phyloP scores from a whole-genome alignment of 2,113 vertebrate species.

The Triplophysa dalaica region DNA sequence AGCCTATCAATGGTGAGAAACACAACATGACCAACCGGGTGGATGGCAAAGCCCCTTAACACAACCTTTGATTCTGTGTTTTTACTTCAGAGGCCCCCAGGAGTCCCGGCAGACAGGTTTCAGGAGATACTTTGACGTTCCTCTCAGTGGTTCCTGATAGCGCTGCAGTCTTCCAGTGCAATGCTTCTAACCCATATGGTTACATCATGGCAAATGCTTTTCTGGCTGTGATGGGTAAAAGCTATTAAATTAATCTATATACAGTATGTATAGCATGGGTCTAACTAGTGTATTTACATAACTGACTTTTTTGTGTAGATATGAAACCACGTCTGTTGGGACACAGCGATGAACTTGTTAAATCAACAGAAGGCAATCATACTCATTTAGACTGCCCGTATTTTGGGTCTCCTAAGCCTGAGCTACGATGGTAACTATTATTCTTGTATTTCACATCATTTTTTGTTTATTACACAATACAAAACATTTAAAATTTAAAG shows the following conservation, averaged over 20 bases:
- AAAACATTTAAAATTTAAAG: no score
- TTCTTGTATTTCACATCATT: background rate
- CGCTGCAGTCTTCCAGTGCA: conserved; percentile 95
- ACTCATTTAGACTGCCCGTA: conserved; percentile 86
- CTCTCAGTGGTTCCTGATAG: conserved; percentile 83
- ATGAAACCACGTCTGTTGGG: conserved; percentile 83
- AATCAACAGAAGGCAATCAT: conserved; percentile 83
- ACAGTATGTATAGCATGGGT: background rate
- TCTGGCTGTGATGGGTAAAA: conserved; percentile 89
- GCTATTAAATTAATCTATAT: background rate
- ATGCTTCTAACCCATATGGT: conserved; percentile 91
- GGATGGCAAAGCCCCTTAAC: background rate
- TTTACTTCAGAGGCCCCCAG: conserved; percentile 73
- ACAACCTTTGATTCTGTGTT: background rate
- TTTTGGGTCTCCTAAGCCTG: conserved; percentile 93
- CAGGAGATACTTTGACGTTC: conserved; percentile 87
- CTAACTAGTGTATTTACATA: background rate
- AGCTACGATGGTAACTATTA: conserved; percentile 85
- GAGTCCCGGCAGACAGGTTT: conserved; percentile 85
- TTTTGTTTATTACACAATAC: no score
- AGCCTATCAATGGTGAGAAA: conserved; percentile 83
- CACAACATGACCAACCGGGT: conserved; percentile 11
- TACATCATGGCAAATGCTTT: conserved; percentile 95
- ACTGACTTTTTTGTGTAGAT: conserved; percentile 70
- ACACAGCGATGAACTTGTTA: conserved; percentile 81